Evolutionary conservation across 2,888 invertebrate genomes (phyloP), one percentile per base, ranked within the genome.

Genomic region (Drosophila niveifrons): DNA sequence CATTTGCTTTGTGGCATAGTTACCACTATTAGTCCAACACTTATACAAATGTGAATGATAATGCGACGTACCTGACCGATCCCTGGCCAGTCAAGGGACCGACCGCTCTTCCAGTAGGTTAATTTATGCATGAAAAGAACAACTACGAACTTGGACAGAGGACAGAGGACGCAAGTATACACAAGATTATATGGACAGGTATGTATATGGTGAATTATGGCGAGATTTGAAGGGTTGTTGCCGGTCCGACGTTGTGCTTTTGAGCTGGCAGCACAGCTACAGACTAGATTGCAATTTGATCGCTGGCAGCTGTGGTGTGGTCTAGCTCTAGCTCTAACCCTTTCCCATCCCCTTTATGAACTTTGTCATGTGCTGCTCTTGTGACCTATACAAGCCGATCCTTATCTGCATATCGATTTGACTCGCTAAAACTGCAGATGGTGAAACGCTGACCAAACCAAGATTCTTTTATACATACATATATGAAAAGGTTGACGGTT

Each of bases 281-380:
- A 36, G n/a, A 36, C 36, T n/a, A 41, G 50, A 36, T 55, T 52
- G 34, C 18, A 66, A 58, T 31, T 39, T 58, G 71, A 72, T 76
- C 69, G 48, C 58, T 55, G 58, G 50, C 76, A 76, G 77, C 76
- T 76, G 76, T 76, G 76, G 55, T 28, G 51, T 56, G 65, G 46
- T 68, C 69, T 44, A 39, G 11, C 31, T 18, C 36, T 23, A 39
- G 50, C 55, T 68, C 36, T n/a, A 36, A 52, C 28, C 59, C 52
- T 50, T 76, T 47, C 43, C 56, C 65, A 70, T 68, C 61, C 72
- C 67, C 17, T 71, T 31, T 2, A 15, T 4, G 7, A 1, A 8
- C 10, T 7, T 8, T 23, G 34, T 36, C n/a, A 23, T 36, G 36
- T n/a, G 31, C 31, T 31, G 31, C 31, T 31, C 9, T n/a, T 4